Evolutionary conservation across 2,888 invertebrate species (phyloP).

Genomic region (Machimus rusticus): DNA sequence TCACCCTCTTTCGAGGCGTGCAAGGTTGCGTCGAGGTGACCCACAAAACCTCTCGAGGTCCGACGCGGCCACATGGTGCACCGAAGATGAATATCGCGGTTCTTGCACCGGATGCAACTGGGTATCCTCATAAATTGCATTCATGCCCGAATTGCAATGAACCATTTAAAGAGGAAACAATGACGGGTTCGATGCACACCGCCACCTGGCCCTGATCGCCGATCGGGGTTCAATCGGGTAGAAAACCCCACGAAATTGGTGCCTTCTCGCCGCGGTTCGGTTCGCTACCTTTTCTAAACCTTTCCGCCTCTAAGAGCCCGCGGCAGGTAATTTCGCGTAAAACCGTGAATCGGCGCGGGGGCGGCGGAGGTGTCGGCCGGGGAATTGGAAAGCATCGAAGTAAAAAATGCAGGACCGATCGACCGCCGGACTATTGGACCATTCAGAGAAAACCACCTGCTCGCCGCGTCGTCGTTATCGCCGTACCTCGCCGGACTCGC

Average conservation of each 20-base stretch:
- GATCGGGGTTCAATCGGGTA: neutral
- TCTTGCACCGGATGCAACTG: neutral
- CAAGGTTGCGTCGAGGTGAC: neutral
- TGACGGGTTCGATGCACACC: neutral
- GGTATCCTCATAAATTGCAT: neutral
- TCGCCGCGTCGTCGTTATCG: neutral
- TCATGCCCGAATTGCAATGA: neutral
- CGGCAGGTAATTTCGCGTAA: neutral
- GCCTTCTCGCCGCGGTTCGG: neutral
- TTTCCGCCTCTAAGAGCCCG: neutral
- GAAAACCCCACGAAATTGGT: neutral
- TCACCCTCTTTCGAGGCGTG: neutral
- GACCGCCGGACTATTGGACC: neutral
- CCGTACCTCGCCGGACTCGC: neutral
- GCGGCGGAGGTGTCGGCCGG: neutral
- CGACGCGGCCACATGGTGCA: neutral
- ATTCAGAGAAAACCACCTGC: constrained; percentile 18
- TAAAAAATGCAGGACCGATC: neutral
- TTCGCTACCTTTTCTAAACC: neutral
- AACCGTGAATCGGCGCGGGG: neutral
- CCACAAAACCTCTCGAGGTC: neutral
- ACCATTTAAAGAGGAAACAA: neutral
- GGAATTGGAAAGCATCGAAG: neutral
- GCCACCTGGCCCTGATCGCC: neutral
- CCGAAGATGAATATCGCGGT: neutral